Conservation (phyloP, 2,113 vertebrate species). For the Aegotheles bennettii region DNA sequence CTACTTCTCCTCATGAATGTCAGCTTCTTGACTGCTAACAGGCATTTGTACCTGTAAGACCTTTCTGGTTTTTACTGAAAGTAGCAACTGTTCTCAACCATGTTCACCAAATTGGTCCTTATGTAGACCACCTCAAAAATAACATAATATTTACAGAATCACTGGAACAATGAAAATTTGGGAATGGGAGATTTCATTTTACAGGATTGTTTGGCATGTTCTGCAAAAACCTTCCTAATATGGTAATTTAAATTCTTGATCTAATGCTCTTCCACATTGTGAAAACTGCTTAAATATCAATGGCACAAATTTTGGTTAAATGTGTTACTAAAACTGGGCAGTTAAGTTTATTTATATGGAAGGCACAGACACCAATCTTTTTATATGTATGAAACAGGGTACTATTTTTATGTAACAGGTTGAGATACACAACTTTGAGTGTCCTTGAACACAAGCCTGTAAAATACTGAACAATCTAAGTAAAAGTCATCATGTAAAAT, state of each 20-base stretch:
- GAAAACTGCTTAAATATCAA: not conserved
- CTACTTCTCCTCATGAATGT: not conserved
- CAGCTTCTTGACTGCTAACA: not conserved
- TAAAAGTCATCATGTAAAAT: not conserved
- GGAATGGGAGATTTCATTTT: not conserved
- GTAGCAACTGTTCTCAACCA: not conserved
- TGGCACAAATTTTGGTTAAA: not conserved
- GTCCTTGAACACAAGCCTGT: not conserved
- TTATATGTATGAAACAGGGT: not conserved
- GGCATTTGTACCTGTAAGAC: not conserved
- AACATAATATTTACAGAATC: not conserved
- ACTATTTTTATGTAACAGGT: not conserved
- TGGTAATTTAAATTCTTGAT: not conserved
- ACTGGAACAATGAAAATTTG: not conserved
- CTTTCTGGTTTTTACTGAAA: not conserved
- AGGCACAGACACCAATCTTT: not conserved
- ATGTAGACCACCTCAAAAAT: not conserved
- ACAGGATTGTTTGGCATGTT: not conserved
- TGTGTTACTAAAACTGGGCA: rapidly evolving
- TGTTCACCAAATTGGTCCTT: not conserved
- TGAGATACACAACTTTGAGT: not conserved
- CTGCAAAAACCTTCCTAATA: not conserved
- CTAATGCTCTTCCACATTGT: not conserved
- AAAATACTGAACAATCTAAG: not conserved
- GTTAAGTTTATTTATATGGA: not conserved